Evolutionary conservation across 2,113 vertebrate species (phyloP).

Genomic region (Urocynchramus pylzowi): DNA sequence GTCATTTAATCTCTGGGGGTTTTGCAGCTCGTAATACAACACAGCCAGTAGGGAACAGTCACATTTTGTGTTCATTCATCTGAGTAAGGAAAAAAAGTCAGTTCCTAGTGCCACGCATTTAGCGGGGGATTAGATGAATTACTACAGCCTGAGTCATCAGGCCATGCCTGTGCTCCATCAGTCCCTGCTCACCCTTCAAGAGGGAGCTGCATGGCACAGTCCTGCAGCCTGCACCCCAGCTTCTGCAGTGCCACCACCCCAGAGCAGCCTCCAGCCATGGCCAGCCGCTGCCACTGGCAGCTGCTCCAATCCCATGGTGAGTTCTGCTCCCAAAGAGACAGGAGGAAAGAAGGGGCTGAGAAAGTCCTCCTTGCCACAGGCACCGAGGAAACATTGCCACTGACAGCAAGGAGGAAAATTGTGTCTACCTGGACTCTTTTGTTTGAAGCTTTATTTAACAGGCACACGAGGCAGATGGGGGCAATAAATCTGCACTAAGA

Average conservation of each 20-base stretch:
- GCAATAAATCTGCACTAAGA: neutral
- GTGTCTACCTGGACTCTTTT: neutral
- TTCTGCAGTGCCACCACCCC: neutral
- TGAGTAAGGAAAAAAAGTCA: neutral
- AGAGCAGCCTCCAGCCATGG: neutral
- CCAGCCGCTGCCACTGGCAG: neutral
- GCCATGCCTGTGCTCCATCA: neutral
- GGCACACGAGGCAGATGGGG: rapidly evolving
- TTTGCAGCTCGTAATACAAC: neutral
- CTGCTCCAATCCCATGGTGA: rapidly evolving
- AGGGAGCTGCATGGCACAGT: rapidly evolving
- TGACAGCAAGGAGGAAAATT: neutral
- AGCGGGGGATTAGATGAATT: neutral
- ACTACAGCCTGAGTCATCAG: rapidly evolving
- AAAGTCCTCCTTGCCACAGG: neutral
- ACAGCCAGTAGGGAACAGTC: neutral
- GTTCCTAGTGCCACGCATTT: neutral
- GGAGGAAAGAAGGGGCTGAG: neutral
- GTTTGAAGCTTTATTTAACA: neutral
- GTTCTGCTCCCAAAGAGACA: neutral
- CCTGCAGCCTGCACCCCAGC: neutral
- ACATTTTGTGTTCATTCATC: neutral
- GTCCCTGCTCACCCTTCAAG: neutral
- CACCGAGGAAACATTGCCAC: neutral
- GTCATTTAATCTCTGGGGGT: neutral